Evolutionary conservation across 2,888 invertebrate genomes (phyloP), one percentile per base, ranked within the genome.

Genomic region (Trichopria drosophilae): DNA sequence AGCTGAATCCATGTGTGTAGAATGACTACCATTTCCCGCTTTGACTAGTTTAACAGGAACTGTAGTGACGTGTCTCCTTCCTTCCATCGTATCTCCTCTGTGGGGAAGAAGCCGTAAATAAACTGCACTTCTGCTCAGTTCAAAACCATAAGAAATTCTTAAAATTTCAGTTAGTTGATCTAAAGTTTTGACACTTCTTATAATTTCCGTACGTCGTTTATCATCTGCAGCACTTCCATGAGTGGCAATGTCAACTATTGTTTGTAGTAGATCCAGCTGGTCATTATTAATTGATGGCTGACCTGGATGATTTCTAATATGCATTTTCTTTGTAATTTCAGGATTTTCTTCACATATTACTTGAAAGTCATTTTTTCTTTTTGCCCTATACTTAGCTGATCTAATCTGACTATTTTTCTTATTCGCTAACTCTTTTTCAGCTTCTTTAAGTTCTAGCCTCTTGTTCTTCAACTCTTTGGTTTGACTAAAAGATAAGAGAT

Each of bases 21-120:
- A 62, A 43, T 59, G 59, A 26, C 24, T 24, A n/a, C 49, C 54
- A 18, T 50, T 53, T 26, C 51, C 29, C 6, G 54, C 51, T 31
- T 58, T 47, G 10, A 51, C 46, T 15, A 65, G 48, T 39, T 52
- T 55, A 1, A 55, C 55, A 64, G 68, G 63, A 18, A 63, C 67
- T 16, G 66, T 65, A 7, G 44, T 47, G 34, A 64, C 58, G 43
- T 64, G 64, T 34, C 62, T 46, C 53, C 59, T 63, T 22, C 66
- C 66, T 51, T 67, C 63, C 23, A 32, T 43, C 16, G 62, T 57
- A 35, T 51, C 47, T 15, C 42, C 41, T 34, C 54, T 53, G 19
- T 58, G 46, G 6, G 64, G 65, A 32, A 66, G 29, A 9, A 64
- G 51, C 1, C 61, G 55, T 9, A 61, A 49, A 49, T 64, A 67